Percentiles rank a stretch among this genome's conserved stretches.
Evolutionary conservation across 2,797 vertebrate species (phyloP).

Genomic region (Gambusia yucatana): DNA sequence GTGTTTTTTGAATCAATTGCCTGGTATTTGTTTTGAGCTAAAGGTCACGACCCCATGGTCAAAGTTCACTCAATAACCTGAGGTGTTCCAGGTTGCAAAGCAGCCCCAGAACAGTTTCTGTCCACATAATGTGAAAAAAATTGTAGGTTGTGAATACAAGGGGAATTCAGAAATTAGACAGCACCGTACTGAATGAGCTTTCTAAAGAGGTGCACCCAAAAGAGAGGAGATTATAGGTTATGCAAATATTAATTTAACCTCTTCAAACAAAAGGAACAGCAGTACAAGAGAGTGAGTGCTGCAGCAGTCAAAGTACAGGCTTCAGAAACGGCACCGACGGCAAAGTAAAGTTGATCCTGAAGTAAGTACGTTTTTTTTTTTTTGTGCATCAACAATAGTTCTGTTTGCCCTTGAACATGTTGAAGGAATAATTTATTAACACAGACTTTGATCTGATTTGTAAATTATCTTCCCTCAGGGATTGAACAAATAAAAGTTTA

Average conservation of each 20-base stretch:
- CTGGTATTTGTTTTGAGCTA: not conserved
- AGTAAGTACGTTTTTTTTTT: not conserved
- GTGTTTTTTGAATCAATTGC: not conserved
- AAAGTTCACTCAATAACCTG: not conserved
- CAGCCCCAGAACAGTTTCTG: not conserved
- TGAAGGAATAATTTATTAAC: not conserved
- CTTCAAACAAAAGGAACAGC: not conserved
- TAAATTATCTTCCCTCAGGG: constrained; percentile 29
- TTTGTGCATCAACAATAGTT: not conserved
- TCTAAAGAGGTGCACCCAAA: not conserved
- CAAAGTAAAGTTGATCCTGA: not conserved
- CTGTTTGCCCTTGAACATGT: constrained; percentile 6
- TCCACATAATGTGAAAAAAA: not conserved
- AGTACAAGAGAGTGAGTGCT: not conserved
- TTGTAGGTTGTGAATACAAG: not conserved
- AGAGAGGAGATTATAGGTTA: not conserved
- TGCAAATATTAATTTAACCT: not conserved
- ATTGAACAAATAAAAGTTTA: constrained; percentile 17
- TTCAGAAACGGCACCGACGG: not conserved
- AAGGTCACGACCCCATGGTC: not conserved
- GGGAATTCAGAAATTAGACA: not conserved
- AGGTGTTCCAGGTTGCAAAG: not conserved
- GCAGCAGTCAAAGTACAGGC: not conserved
- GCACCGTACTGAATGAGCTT: not conserved
- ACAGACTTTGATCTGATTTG: constrained; percentile 21